Evolutionary conservation across 1,140 invertebrate genomes (phyloP).

Genomic region (Drosophila punjabiensis): DNA sequence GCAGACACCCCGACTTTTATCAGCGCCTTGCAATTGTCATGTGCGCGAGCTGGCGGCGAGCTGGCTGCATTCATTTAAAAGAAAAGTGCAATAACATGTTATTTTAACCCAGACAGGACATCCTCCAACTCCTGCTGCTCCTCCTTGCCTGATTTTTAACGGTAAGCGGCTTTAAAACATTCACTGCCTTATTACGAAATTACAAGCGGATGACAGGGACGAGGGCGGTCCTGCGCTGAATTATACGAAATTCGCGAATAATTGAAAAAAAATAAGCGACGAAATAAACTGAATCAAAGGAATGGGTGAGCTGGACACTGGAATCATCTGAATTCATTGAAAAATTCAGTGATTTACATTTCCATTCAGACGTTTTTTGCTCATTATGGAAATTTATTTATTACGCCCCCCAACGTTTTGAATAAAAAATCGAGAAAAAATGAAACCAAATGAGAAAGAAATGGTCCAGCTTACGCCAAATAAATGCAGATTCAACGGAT

Average conservation of each 20-base stretch:
- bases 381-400: constrained; percentile 48
- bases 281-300: neutral
- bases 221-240: constrained; percentile 58
- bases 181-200: constrained; percentile 76
- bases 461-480: constrained; percentile 13
- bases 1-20: constrained; percentile 71
- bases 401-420: constrained; percentile 11
- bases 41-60: constrained; percentile 10
- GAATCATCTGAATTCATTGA: constrained; percentile 43
- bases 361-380: constrained; percentile 19
- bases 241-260: constrained; percentile 61
- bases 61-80: constrained; percentile 63
- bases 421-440: constrained; percentile 16
- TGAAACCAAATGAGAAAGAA: constrained; percentile 5
- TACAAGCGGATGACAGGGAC: constrained; percentile 71
- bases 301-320: constrained; percentile 14
- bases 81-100: constrained; percentile 83
- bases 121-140: neutral
- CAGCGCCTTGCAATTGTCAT: constrained; percentile 70
- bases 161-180: constrained; percentile 75
- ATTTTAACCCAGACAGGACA: constrained; percentile 51
- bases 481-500: constrained; percentile 20
- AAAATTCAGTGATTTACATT: constrained; percentile 36
- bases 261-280: constrained; percentile 49
- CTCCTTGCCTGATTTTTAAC: constrained; percentile 53